These are phyloP conservation scores for Argopecten irradians DNA, from an alignment of 1,140 invertebrate genomes.

Conservation along the genomic window DNA sequence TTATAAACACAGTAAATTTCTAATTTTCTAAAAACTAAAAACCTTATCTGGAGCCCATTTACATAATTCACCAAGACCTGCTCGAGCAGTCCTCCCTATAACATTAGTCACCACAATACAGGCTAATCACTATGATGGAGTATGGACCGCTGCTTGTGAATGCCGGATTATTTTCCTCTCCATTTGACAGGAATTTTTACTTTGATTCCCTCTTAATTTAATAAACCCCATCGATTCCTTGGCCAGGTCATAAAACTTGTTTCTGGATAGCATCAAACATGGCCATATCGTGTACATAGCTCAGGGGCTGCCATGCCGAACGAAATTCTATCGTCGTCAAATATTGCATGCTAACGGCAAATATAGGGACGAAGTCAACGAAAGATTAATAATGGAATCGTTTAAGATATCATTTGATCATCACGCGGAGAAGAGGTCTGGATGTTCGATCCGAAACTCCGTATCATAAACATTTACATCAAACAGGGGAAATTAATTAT, in stretches of 20 bases:
- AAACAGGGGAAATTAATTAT: no score
- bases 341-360: background rate
- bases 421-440: no score
- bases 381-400: no score
- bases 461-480: no score
- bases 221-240: constrained; percentile 4
- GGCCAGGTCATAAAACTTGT: background rate
- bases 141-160: background rate
- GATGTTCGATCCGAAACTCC: no score
- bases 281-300: background rate
- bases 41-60: background rate
- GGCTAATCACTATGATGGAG: constrained; percentile 3
- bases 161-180: background rate
- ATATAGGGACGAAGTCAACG: background rate
- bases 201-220: constrained; percentile 18
- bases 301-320: background rate
- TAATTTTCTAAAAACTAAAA: no score
- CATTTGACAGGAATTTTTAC: constrained; percentile 22
- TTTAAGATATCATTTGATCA: no score
- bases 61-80: background rate
- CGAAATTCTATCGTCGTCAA: background rate
- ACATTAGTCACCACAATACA: background rate
- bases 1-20: no score
- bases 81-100: no score
- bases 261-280: background rate